phyloP scores from a whole-genome alignment of 2,888 invertebrate species.

The Sisyra terminalis region DNA sequence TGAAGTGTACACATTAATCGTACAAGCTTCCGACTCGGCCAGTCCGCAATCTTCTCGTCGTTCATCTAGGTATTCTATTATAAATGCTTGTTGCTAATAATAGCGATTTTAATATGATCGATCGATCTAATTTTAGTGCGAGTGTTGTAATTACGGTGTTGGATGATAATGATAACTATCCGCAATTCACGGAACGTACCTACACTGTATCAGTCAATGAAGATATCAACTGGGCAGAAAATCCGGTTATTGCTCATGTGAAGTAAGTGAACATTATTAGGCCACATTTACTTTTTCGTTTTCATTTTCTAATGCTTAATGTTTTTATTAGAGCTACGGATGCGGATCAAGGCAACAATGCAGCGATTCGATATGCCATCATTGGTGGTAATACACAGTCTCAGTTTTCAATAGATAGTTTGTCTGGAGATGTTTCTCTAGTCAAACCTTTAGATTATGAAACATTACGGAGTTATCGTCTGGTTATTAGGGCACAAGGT shows the following conservation, averaged over 20 bases:
- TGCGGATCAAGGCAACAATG: conserved; percentile 83
- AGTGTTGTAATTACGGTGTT: conserved; percentile 66
- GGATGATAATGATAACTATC: conserved; percentile 89
- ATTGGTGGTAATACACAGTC: conserved; percentile 90
- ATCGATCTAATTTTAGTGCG: conserved; percentile 32
- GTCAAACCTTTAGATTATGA: conserved; percentile 85
- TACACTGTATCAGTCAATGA: conserved; percentile 79
- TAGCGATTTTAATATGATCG: conserved; percentile 4
- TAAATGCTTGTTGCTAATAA: neutral
- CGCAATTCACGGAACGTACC: conserved; percentile 79
- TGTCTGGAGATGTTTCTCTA: conserved; percentile 78
- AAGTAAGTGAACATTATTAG: conserved; percentile 26
- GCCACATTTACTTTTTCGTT: neutral
- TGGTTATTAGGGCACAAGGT: conserved; percentile 84
- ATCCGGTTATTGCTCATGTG: conserved; percentile 68
- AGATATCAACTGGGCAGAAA: conserved; percentile 69
- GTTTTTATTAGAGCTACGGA: conserved; percentile 56
- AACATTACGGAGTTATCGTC: conserved; percentile 62
- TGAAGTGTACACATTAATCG: conserved; percentile 66
- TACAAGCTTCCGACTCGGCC: conserved; percentile 76
- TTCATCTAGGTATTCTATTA: conserved; percentile 44
- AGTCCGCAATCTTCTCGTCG: conserved; percentile 59
- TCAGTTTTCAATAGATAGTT: conserved; percentile 86
- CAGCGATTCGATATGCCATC: conserved; percentile 84
- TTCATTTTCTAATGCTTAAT: conserved; percentile 10